Evolutionary conservation across 2,797 vertebrate genomes (phyloP).

Genomic region (Manis pentadactyla): DNA sequence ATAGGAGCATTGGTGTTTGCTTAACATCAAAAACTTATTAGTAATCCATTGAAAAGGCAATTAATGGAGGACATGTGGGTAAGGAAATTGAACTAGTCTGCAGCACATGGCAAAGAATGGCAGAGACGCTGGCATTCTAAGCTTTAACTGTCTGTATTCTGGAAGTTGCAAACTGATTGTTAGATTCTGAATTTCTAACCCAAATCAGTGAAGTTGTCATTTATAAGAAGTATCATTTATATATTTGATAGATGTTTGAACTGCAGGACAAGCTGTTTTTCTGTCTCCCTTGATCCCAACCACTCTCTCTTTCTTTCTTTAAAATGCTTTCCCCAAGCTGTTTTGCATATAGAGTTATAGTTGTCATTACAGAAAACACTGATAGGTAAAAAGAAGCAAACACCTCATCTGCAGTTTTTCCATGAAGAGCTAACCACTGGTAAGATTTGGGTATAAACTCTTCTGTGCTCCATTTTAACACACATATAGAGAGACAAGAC

Average conservation of each 20-base stretch:
- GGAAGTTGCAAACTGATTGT: slow-evolving; percentile 60
- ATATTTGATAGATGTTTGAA: not conserved
- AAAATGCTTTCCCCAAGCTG: not conserved
- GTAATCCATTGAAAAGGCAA: slow-evolving; percentile 79
- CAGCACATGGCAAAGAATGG: slow-evolving; percentile 55
- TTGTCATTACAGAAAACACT: not conserved
- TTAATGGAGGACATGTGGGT: slow-evolving; percentile 77
- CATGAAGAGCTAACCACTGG: not conserved
- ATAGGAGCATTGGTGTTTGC: slow-evolving; percentile 82
- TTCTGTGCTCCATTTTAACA: not conserved
- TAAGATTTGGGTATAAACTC: not conserved
- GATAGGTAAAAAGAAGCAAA: not conserved
- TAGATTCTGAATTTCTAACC: not conserved
- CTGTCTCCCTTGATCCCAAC: not conserved
- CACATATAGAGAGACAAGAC: not conserved
- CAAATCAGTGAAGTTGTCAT: not conserved
- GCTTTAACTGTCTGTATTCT: slow-evolving; percentile 70
- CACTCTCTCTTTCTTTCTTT: not conserved
- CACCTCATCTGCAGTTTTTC: not conserved
- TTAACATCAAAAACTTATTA: slow-evolving; percentile 83
- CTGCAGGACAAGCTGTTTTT: not conserved
- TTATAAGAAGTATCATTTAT: not conserved
- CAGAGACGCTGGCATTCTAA: slow-evolving; percentile 46
- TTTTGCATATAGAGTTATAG: not conserved
- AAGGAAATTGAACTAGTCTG: slow-evolving; percentile 72